phyloP scores from a whole-genome alignment of 2,888 invertebrate species.

The Drosophila merina region DNA sequence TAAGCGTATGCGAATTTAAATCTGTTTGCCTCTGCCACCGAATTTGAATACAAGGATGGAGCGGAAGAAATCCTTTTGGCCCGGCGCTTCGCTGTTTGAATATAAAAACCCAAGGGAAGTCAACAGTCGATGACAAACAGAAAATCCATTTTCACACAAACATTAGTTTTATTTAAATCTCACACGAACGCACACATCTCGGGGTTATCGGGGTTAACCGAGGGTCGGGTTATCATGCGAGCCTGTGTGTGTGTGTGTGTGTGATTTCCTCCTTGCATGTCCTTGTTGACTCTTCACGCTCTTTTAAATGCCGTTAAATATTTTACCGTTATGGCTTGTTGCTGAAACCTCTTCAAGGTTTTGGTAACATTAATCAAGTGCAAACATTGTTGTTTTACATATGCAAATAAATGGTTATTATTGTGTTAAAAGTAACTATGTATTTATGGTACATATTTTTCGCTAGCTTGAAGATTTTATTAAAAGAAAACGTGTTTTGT shows the following conservation, averaged over 20 bases:
- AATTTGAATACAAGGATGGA: conserved; percentile 62
- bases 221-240: conserved; percentile 60
- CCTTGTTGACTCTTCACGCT: conserved; percentile 83
- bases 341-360: conserved; percentile 2
- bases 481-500: neutral
- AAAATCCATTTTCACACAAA: conserved; percentile 78
- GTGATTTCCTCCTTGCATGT: conserved; percentile 50
- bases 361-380: conserved; percentile 28
- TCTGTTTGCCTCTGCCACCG: conserved; percentile 51
- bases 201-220: conserved; percentile 54
- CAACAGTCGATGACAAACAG: conserved; percentile 76
- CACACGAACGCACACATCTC: conserved; percentile 52
- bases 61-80: conserved; percentile 43
- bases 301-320: conserved; percentile 82
- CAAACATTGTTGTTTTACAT: conserved; percentile 1
- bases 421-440: neutral
- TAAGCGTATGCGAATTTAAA: conserved; percentile 74
- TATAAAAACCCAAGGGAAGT: conserved; percentile 71
- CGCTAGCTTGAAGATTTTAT: too few species aligned
- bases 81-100: conserved; percentile 72
- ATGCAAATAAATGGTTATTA: neutral
- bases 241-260: conserved; percentile 44
- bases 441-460: too few species aligned
- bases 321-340: conserved; percentile 49
- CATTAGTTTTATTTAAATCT: conserved; percentile 80